These are phyloP conservation scores for Characodon lateralis DNA, from an alignment of 2,797 vertebrate species.

Conservation along the genomic window DNA sequence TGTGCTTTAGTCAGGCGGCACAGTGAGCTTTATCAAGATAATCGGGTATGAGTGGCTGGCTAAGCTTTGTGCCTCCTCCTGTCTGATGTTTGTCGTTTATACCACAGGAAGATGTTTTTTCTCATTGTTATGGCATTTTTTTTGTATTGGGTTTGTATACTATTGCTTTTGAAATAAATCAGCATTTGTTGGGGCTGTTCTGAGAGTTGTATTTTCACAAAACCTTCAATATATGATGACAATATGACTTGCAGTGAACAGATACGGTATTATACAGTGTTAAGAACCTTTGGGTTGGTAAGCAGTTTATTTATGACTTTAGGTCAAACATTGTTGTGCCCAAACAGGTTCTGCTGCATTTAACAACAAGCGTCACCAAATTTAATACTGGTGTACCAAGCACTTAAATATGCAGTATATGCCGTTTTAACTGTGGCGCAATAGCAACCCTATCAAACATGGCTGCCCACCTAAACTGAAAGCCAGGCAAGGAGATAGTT, in stretches of 20 bases:
- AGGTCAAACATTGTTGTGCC: not conserved
- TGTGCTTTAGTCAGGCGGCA: conserved; percentile 30
- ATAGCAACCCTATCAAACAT: too few species aligned
- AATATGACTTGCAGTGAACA: not conserved
- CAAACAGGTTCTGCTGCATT: too few species aligned
- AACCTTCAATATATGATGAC: not conserved
- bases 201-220: too few species aligned
- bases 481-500: too few species aligned
- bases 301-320: not conserved
- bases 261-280: not conserved
- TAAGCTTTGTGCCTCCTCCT: conserved; percentile 45
- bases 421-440: too few species aligned
- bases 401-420: too few species aligned
- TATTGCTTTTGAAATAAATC: conserved; percentile 26
- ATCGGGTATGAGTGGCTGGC: conserved; percentile 61
- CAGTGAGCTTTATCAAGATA: conserved; percentile 58
- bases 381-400: not conserved
- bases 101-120: conserved; percentile 6
- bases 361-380: not conserved
- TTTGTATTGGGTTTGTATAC: conserved; percentile 10
- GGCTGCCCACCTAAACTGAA: not conserved
- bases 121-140: conserved; percentile 12
- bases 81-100: conserved; percentile 19
- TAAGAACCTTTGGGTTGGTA: not conserved
- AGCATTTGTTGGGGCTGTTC: not conserved